Evolutionary conservation across 2,888 invertebrate genomes (phyloP).

Genomic region (Tenthredo scrophulariae): DNA sequence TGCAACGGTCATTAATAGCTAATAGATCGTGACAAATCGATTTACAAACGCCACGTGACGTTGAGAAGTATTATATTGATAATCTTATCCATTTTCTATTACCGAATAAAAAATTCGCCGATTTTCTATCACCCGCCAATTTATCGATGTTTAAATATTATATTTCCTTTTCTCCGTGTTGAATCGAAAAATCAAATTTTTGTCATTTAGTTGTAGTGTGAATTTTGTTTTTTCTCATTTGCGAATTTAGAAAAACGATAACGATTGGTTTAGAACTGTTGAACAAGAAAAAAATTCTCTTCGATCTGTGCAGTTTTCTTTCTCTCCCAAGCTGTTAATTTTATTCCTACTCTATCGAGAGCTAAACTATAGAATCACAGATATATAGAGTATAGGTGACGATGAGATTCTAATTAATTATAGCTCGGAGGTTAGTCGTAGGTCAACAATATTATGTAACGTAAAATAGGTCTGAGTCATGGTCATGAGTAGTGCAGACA

Average conservation of each 20-base stretch:
- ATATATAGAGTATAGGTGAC: background rate
- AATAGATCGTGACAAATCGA: background rate
- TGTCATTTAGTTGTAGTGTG: background rate
- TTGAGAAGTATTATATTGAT: background rate
- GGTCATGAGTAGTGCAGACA: background rate
- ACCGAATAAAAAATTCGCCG: background rate
- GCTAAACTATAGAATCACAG: background rate
- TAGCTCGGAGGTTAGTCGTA: background rate
- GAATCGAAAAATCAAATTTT: background rate
- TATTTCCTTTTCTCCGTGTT: background rate
- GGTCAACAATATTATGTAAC: constrained; percentile 5
- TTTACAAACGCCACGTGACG: background rate
- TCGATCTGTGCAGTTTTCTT: background rate
- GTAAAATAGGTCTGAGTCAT: background rate
- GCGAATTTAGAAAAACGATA: background rate
- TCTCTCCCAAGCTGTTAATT: background rate
- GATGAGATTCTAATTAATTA: constrained; percentile 10
- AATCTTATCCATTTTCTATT: background rate
- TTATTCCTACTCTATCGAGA: background rate
- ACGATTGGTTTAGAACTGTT: background rate
- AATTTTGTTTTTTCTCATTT: background rate
- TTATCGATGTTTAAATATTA: background rate
- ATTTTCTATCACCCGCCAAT: background rate
- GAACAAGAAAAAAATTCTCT: background rate
- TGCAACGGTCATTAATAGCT: background rate